These are phyloP conservation scores for Rhinogobius similis DNA, from an alignment of 2,113 vertebrate genomes.

Conservation along the genomic window DNA sequence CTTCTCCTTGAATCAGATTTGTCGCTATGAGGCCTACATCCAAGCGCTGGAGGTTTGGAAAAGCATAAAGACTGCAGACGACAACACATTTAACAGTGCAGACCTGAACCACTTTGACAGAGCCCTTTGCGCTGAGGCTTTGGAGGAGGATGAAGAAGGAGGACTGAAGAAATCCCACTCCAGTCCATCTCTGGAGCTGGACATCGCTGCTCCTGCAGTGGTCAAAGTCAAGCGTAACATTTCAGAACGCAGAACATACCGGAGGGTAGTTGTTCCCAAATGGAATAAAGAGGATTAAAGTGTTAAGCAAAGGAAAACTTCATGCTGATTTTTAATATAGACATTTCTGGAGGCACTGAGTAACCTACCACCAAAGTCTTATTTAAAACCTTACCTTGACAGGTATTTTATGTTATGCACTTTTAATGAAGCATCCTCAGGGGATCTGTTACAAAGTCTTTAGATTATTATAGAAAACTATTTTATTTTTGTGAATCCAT, in stretches of 20 bases:
- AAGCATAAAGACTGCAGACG: constrained; percentile 10
- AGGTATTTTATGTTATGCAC: constrained; percentile 42
- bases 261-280: constrained; percentile 82
- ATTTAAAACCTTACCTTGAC: constrained; percentile 6
- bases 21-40: constrained; percentile 85
- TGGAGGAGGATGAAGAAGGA: constrained; percentile 39
- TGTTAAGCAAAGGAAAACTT: not conserved
- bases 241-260: constrained; percentile 88
- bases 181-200: constrained; percentile 86
- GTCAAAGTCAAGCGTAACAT: constrained; percentile 88
- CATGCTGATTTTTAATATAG: not conserved
- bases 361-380: constrained; percentile 14
- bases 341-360: not conserved
- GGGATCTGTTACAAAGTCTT: constrained; percentile 19
- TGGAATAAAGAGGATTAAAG: constrained; percentile 79
- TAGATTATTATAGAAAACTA: constrained; percentile 1
- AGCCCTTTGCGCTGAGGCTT: constrained; percentile 48
- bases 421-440: constrained; percentile 57
- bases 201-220: constrained; percentile 60
- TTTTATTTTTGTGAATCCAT: constrained; percentile 22
- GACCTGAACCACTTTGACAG: constrained; percentile 79
- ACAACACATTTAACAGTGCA: not conserved
- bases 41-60: constrained; percentile 80
- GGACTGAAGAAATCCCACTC: constrained; percentile 86
- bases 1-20: constrained; percentile 68